Evolutionary conservation across 2,797 vertebrate genomes (phyloP).

Genomic region (Oryzias dopingdopingensis): DNA sequence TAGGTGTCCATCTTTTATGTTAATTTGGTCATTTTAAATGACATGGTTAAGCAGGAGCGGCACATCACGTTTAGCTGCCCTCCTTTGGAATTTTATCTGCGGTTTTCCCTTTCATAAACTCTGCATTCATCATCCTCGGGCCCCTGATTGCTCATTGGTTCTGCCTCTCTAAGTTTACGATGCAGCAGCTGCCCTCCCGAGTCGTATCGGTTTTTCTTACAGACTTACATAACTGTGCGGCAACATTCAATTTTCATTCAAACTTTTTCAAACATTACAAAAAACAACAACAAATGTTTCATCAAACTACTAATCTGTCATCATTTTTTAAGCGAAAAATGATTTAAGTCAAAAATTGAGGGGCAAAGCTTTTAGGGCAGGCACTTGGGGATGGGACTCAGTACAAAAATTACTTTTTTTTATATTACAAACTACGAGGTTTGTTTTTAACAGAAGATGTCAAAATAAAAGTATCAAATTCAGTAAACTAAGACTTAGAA

Average conservation of each 20-base stretch:
- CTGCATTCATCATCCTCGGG: background rate
- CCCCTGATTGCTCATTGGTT: background rate
- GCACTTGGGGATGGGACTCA: background rate
- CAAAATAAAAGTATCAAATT: too few relatives aligned
- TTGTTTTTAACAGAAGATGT: too few relatives aligned
- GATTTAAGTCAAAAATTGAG: too few relatives aligned
- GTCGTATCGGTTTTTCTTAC: background rate
- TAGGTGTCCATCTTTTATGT: background rate
- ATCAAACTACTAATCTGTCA: background rate
- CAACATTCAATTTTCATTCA: background rate
- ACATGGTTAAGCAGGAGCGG: background rate
- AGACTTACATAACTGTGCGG: background rate
- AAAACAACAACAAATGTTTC: background rate
- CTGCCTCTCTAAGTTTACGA: background rate
- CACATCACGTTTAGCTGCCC: background rate
- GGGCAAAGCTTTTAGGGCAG: too few relatives aligned
- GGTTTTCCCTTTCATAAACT: conserved; percentile 3
- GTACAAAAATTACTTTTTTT: too few relatives aligned
- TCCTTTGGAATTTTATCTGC: background rate
- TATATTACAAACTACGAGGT: too few relatives aligned
- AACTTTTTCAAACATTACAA: background rate
- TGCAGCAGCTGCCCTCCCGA: background rate
- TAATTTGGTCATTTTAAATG: background rate
- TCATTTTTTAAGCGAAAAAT: too few relatives aligned
- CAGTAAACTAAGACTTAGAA: too few relatives aligned